phyloP scores from a whole-genome alignment of 1,140 invertebrate genomes.

The Sycobia sp. region DNA sequence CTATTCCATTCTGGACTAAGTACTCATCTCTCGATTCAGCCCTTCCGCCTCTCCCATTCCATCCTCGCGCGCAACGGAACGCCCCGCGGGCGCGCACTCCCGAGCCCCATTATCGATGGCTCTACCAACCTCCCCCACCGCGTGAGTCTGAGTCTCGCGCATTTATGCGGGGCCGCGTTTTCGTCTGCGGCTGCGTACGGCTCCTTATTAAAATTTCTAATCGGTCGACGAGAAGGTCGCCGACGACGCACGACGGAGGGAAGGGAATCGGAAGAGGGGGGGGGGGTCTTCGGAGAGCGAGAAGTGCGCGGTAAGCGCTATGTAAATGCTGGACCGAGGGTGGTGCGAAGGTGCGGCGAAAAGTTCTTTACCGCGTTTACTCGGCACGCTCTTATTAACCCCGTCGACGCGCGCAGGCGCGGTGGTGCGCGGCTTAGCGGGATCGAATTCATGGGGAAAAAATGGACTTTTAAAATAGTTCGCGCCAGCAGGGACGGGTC shows the following conservation, averaged over 20 bases:
- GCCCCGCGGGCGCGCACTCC: too few species aligned
- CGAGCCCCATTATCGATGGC: slow-evolving; percentile 39
- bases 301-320: too few species aligned
- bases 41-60: too few species aligned
- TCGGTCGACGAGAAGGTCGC: slow-evolving; percentile 44
- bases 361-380: slow-evolving; percentile 22
- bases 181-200: background rate
- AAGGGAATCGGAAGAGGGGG: too few species aligned
- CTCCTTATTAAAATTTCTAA: slow-evolving; percentile 61
- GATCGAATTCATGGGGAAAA: background rate
- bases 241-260: too few species aligned
- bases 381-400: background rate
- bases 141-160: slow-evolving; percentile 33
- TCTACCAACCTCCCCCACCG: background rate
- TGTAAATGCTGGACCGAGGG: too few species aligned
- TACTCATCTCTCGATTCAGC: background rate
- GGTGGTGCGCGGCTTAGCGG: background rate
- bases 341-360: too few species aligned
- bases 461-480: background rate
- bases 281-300: too few species aligned
- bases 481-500: background rate
- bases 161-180: slow-evolving; percentile 43
- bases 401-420: background rate
- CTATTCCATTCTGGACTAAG: slow-evolving; percentile 24
- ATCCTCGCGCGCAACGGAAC: too few species aligned